Evolutionary conservation across 2,797 vertebrate genomes (phyloP), one percentile per base, ranked within the genome.

Genomic region (Neosilurus mollespiculum): DNA sequence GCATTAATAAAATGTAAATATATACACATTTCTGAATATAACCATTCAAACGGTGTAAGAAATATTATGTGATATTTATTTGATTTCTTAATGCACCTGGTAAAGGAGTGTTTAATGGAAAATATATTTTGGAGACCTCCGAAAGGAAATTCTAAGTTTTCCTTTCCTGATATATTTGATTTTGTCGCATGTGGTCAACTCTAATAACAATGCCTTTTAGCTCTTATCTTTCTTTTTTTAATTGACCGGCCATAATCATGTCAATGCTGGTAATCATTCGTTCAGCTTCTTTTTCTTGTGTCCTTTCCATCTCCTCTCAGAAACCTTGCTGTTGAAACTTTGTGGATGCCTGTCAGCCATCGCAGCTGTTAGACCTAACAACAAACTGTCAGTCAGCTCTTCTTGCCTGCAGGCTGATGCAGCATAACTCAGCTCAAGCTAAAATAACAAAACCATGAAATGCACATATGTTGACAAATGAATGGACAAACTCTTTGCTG

Each of bases 381-480:
- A 89, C 86, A 73, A 20, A 65, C 81, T 81, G 83, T 90, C 91
- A 88, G 64, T 91, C 86, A 75, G 70, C 86, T 86, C 84, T 88
- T 81, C 84, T 86, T 84, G 83, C 86, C 85, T 86, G 82, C 81
- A 84, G 78, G 85, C 82, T 84, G 83, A 86, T 80, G 76, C 77
- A 90, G 84, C 85, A 56, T 76, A 90, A 89, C 89, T 90, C 69
- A 91, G 91, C 88, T 83, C 87, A 83, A 88, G 90, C 90, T 92
- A 89, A 94, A 93, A 93, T 88, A 94, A 93, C 93, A 93, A 88
- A 87, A 87, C 88, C 72, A 65, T 89, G 83, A 92, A 91, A 94
- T 91, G 90, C 91, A 91, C 93, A 93, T 92, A 85, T 85, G 72
- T 75, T 86, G 84, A 86, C 89, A 56, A 65, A 81, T 82, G 85